Evolutionary conservation across 2,797 vertebrate species (phyloP).

Genomic region (Dromococcyx pavoninus): DNA sequence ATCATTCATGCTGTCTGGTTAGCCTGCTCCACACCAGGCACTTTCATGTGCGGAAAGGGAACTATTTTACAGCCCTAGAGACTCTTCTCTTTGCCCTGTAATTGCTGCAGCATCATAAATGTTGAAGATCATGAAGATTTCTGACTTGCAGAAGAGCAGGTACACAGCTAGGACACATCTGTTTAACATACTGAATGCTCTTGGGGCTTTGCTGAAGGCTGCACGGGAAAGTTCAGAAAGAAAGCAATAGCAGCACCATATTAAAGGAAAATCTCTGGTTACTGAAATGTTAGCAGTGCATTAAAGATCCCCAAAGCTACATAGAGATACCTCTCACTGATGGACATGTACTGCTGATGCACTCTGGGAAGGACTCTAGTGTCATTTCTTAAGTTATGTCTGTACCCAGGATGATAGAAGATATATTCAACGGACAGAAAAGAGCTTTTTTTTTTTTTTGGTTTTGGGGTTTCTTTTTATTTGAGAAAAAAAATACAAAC

Average conservation of each 20-base stretch:
- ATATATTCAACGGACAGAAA: not conserved
- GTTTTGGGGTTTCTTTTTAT: not conserved
- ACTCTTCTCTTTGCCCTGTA: not conserved
- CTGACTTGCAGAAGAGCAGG: not conserved
- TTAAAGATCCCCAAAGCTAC: not conserved
- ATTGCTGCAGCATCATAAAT: accelerated
- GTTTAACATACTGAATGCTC: not conserved
- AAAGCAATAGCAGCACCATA: not conserved
- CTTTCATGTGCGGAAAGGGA: accelerated
- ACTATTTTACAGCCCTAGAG: not conserved
- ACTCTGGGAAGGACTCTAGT: not conserved
- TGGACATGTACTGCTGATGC: not conserved
- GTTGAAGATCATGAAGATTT: not conserved
- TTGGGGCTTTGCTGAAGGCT: not conserved
- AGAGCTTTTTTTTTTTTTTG: not conserved
- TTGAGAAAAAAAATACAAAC: not conserved
- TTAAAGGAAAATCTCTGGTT: not conserved
- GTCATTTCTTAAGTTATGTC: not conserved
- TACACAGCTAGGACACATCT: not conserved
- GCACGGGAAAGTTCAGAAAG: not conserved
- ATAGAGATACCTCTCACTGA: not conserved
- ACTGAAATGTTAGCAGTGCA: not conserved
- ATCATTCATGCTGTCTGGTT: not conserved
- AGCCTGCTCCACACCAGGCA: not conserved
- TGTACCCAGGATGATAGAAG: not conserved